phyloP scores from a whole-genome alignment of 2,113 vertebrate species.

The Cryptotis parvus region DNA sequence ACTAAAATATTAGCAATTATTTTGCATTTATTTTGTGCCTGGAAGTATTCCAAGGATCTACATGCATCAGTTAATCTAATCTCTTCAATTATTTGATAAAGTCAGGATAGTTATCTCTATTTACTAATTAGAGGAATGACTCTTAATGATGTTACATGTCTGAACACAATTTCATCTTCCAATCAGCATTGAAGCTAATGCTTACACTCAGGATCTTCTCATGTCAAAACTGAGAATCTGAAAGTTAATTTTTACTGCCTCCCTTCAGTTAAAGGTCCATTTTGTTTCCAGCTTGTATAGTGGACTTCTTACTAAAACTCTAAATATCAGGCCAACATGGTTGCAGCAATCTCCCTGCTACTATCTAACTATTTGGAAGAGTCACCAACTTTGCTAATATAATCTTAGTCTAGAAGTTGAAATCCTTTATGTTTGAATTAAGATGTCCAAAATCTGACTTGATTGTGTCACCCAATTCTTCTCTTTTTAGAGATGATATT shows the following conservation, averaged over 20 bases:
- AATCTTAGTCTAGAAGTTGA: not conserved
- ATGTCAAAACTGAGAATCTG: not conserved
- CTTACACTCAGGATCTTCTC: not conserved
- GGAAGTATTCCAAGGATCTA: not conserved
- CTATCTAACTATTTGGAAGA: not conserved
- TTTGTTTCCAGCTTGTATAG: slow-evolving; percentile 16
- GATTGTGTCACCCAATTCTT: not conserved
- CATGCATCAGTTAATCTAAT: not conserved
- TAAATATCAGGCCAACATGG: not conserved
- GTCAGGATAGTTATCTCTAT: not conserved
- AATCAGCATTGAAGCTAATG: not conserved
- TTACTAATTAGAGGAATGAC: not conserved
- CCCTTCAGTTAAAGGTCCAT: not conserved
- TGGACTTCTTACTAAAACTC: not conserved
- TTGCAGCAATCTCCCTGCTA: not conserved
- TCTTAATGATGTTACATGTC: not conserved
- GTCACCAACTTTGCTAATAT: not conserved
- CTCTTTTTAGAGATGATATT: not conserved
- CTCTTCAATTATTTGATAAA: not conserved
- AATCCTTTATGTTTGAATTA: not conserved
- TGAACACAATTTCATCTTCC: not conserved
- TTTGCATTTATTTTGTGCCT: not conserved
- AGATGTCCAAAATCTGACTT: not conserved
- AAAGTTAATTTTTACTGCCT: not conserved
- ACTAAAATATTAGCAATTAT: not conserved